Evolutionary conservation across 2,113 vertebrate species (phyloP).

Genomic region (Eublepharis macularius): DNA sequence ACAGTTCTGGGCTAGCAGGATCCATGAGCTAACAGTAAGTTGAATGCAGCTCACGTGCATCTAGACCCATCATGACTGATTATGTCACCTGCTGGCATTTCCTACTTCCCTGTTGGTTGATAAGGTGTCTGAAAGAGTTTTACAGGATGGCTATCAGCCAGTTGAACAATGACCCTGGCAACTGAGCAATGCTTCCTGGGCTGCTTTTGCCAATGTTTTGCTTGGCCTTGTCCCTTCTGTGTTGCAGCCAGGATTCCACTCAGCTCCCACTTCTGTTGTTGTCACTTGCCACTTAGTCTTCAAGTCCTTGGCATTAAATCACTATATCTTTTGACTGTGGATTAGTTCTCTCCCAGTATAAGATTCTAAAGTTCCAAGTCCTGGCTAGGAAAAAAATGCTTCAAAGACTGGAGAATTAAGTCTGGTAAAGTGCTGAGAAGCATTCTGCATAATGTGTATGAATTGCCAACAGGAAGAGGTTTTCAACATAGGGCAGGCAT

Average conservation of each 20-base stretch:
- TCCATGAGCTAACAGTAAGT: neutral
- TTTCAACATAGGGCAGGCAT: neutral
- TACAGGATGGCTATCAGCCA: neutral
- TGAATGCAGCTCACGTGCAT: neutral
- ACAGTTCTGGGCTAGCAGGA: neutral
- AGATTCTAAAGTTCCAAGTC: neutral
- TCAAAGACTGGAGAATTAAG: neutral
- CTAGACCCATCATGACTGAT: neutral
- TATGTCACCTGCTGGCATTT: neutral
- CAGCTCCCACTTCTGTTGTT: neutral
- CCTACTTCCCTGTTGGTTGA: neutral
- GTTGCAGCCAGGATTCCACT: conserved; percentile 8
- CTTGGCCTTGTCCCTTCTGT: conserved; percentile 7
- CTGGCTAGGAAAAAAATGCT: rapidly evolving
- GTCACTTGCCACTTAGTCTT: neutral
- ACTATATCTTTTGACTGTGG: neutral
- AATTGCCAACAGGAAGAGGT: neutral
- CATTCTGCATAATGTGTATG: neutral
- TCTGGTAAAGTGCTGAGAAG: rapidly evolving
- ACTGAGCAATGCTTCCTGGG: neutral
- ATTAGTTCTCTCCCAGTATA: neutral
- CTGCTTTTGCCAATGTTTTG: conserved; percentile 2
- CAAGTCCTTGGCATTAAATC: conserved; percentile 2
- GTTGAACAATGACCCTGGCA: neutral
- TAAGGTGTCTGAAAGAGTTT: neutral